phyloP scores from a whole-genome alignment of 2,888 invertebrate species.

The Margaritifera margaritifera region DNA sequence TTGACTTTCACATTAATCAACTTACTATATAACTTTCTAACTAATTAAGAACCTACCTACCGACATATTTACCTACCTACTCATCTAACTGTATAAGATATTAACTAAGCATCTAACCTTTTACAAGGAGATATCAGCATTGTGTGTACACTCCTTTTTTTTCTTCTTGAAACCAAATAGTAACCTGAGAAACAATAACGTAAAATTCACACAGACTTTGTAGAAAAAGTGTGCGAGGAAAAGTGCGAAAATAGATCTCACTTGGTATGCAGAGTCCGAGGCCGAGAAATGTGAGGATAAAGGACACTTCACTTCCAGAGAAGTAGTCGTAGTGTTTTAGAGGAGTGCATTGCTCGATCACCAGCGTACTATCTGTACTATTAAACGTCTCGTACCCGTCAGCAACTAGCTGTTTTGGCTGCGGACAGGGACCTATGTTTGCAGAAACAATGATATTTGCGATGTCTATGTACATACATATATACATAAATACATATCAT shows the following conservation, averaged over 20 bases:
- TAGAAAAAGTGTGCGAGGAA: background rate
- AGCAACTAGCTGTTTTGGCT: constrained; percentile 36
- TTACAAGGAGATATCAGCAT: too few species aligned
- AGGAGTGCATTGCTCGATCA: constrained; percentile 91
- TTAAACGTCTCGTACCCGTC: constrained; percentile 18
- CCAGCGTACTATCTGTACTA: constrained; percentile 47
- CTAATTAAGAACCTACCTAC: too few species aligned
- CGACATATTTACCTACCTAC: too few species aligned
- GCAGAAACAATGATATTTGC: background rate
- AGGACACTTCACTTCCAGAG: constrained; percentile 91
- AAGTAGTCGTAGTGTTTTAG: constrained; percentile 91
- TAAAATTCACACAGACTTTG: background rate
- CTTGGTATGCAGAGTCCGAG: constrained; percentile 91
- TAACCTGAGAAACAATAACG: too few species aligned
- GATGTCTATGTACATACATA: too few species aligned
- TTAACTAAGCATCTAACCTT: too few species aligned
- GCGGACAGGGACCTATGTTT: constrained; percentile 23
- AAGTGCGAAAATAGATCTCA: constrained; percentile 47
- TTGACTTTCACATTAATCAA: too few species aligned
- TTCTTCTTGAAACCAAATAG: too few species aligned
- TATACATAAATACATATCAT: too few species aligned
- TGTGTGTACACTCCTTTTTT: too few species aligned
- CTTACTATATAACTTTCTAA: too few species aligned
- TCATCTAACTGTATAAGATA: too few species aligned
- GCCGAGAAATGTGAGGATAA: constrained; percentile 93